phyloP scores from a whole-genome alignment of 2,113 vertebrate species.

The Archocentrus centrarchus region DNA sequence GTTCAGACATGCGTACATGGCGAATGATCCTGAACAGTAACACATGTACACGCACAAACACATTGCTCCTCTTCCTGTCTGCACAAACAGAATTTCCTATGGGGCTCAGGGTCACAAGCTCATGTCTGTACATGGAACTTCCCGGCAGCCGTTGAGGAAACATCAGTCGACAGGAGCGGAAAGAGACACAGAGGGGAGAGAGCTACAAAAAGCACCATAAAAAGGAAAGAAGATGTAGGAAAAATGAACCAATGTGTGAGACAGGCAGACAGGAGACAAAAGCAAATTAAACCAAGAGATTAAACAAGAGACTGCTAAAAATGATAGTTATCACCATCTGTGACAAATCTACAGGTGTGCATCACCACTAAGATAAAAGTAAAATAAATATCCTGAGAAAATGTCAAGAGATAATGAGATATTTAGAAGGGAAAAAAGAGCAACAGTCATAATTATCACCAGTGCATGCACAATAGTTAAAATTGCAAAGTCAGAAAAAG shows the following conservation, averaged over 20 bases:
- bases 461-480: not conserved
- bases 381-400: not conserved
- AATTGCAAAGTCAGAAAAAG: slow-evolving; percentile 39
- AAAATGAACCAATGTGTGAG: not conserved
- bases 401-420: not conserved
- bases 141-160: slow-evolving; percentile 59
- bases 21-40: slow-evolving; percentile 13
- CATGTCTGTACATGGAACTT: slow-evolving; percentile 8
- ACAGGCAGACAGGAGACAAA: not conserved
- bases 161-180: slow-evolving; percentile 44
- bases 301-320: not conserved
- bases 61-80: slow-evolving; percentile 56
- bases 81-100: slow-evolving; percentile 62
- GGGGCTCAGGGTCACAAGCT: slow-evolving; percentile 37
- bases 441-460: not conserved
- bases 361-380: not conserved
- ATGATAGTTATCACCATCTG: not conserved
- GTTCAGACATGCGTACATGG: slow-evolving; percentile 36
- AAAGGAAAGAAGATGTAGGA: slow-evolving; percentile 23
- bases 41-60: slow-evolving; percentile 23
- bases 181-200: slow-evolving; percentile 35
- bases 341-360: not conserved
- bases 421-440: not conserved
- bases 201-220: slow-evolving; percentile 25
- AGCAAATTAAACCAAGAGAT: not conserved